phyloP scores from a whole-genome alignment of 2,888 invertebrate genomes.

The Rugalucina vietnamica region DNA sequence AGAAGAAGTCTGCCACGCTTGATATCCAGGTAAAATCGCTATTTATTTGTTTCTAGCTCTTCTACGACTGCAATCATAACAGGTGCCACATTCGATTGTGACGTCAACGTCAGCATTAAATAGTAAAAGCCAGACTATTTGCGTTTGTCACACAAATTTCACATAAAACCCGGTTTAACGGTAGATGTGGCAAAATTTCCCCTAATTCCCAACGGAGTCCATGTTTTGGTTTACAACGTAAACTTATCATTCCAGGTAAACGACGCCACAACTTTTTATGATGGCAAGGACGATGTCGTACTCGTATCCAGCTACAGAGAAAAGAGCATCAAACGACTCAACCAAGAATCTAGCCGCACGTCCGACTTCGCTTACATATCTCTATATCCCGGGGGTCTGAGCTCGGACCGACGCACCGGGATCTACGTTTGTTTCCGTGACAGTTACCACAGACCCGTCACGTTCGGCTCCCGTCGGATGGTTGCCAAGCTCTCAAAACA shows the following conservation, averaged over 20 bases:
- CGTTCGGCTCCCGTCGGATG: slow-evolving; percentile 56
- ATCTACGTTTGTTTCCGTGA: slow-evolving; percentile 64
- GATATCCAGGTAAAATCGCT: slow-evolving; percentile 55
- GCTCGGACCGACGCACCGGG: slow-evolving; percentile 50
- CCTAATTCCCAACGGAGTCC: no score
- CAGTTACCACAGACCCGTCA: slow-evolving; percentile 51
- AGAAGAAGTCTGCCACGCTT: slow-evolving; percentile 52
- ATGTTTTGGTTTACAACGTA: no score
- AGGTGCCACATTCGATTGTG: slow-evolving; percentile 13
- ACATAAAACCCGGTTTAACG: no score
- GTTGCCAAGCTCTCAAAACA: slow-evolving; percentile 61
- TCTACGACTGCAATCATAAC: no score
- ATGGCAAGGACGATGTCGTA: slow-evolving; percentile 49
- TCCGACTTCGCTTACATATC: slow-evolving; percentile 62
- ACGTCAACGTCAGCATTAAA: no score
- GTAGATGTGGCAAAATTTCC: no score
- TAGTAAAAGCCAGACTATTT: no score
- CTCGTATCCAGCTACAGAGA: slow-evolving; percentile 63
- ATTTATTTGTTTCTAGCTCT: no score
- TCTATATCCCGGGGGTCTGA: slow-evolving; percentile 59
- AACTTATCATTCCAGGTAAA: slow-evolving; percentile 52
- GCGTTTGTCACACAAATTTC: no score
- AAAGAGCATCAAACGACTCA: slow-evolving; percentile 61
- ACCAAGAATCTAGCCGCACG: slow-evolving; percentile 55
- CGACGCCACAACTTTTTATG: slow-evolving; percentile 49